phyloP scores from a whole-genome alignment of 2,888 invertebrate genomes.

The Mesochorus sp. region DNA sequence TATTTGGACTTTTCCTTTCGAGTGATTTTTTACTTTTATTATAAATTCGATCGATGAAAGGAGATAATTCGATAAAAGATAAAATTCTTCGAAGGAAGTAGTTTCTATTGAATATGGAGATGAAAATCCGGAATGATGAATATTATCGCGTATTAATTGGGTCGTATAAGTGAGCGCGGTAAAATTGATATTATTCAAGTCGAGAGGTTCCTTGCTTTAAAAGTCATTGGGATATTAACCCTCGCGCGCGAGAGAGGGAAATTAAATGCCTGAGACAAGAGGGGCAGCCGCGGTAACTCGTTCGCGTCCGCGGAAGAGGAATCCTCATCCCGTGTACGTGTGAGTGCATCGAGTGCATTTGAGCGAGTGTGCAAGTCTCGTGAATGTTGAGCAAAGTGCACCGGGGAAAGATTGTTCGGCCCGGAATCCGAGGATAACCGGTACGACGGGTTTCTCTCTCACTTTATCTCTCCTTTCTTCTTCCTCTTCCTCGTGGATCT shows the following conservation, averaged over 20 bases:
- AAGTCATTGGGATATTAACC: slow-evolving; percentile 40
- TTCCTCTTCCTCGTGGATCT: slow-evolving; percentile 13
- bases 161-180: neutral
- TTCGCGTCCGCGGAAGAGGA: slow-evolving; percentile 40
- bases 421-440: slow-evolving; percentile 63
- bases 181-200: slow-evolving; percentile 23
- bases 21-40: too few species aligned
- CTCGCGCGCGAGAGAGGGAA: neutral
- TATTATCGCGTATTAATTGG: neutral
- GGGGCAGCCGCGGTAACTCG: slow-evolving; percentile 24
- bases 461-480: neutral
- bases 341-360: neutral
- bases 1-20: too few species aligned
- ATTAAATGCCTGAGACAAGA: slow-evolving; percentile 51
- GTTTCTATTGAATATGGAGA: neutral
- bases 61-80: too few species aligned
- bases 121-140: neutral
- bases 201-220: slow-evolving; percentile 2
- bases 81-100: too few species aligned
- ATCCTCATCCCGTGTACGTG: neutral
- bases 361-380: neutral
- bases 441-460: slow-evolving; percentile 53
- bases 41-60: too few species aligned
- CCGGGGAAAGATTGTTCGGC: slow-evolving; percentile 16
- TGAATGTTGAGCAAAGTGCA: slow-evolving; percentile 36